These are phyloP conservation scores for Miniopterus natalensis DNA, from an alignment of 2,113 vertebrate species.

Conservation along the genomic window DNA sequence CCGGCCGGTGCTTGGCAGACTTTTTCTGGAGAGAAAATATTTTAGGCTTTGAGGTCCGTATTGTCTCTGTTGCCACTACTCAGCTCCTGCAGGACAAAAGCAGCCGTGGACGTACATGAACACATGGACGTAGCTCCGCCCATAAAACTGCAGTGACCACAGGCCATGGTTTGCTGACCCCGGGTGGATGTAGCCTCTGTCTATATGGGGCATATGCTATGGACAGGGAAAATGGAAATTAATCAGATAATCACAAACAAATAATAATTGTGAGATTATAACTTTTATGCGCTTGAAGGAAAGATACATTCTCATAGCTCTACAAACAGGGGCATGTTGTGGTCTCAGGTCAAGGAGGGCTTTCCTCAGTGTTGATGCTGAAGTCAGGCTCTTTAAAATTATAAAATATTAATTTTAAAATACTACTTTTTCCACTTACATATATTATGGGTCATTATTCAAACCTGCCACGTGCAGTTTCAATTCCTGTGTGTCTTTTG, in stretches of 20 bases:
- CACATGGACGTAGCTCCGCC: neutral
- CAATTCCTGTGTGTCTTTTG: neutral
- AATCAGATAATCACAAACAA: neutral
- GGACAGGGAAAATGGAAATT: neutral
- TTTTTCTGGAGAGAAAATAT: neutral
- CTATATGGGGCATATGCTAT: neutral
- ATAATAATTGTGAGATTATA: neutral
- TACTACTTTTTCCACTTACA: neutral
- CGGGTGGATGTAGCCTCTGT: neutral
- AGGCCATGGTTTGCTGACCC: neutral
- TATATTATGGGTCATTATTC: neutral
- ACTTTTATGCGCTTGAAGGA: neutral
- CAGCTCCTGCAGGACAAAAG: neutral
- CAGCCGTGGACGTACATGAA: neutral
- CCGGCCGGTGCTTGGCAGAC: neutral
- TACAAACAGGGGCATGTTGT: too few relatives aligned
- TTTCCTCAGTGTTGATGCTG: neutral
- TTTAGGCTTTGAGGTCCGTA: neutral
- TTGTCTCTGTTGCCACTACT: neutral
- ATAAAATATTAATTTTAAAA: slow-evolving; percentile 11
- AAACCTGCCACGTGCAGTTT: neutral
- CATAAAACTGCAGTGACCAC: neutral
- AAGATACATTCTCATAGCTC: neutral
- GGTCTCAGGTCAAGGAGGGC: neutral
- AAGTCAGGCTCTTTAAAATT: neutral